Conservation (phyloP, 2,888 invertebrate species). For the Plagiodera versicolora region DNA sequence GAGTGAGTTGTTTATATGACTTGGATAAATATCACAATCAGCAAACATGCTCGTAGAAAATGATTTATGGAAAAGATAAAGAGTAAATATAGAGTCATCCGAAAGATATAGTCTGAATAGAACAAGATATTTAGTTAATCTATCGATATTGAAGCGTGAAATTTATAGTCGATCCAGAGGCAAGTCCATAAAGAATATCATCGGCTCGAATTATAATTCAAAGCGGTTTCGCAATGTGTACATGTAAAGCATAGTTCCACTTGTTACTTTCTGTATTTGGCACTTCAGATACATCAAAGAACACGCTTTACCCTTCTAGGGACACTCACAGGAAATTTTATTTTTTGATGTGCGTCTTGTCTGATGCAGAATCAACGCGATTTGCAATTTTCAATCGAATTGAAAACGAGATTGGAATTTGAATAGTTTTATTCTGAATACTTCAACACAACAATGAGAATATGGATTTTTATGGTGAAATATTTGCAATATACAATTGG, state of each 20-base stretch:
- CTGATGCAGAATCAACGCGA: not conserved
- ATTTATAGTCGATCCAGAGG: not conserved
- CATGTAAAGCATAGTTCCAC: constrained; percentile 5
- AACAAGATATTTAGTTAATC: too few species aligned
- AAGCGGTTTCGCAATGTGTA: constrained; percentile 9
- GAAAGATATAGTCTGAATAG: too few species aligned
- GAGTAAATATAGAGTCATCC: too few species aligned
- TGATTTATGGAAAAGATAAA: too few species aligned
- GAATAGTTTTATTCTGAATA: too few species aligned
- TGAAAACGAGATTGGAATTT: not conserved
- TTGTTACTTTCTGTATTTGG: constrained; percentile 2
- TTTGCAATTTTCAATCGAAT: not conserved
- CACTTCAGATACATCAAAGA: constrained; percentile 1
- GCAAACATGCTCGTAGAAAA: too few species aligned
- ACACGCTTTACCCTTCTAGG: not conserved
- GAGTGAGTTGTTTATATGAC: too few species aligned
- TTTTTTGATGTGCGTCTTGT: not conserved
- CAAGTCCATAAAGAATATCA: constrained; percentile 4
- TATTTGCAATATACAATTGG: too few species aligned
- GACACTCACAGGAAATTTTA: not conserved
- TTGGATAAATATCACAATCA: too few species aligned
- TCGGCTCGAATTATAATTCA: not conserved
- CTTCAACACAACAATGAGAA: too few species aligned
- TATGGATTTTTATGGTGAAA: too few species aligned
- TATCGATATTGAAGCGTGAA: too few species aligned